Evolutionary conservation across 2,888 invertebrate species (phyloP).

Genomic region (Megaustenia siamemsis): DNA sequence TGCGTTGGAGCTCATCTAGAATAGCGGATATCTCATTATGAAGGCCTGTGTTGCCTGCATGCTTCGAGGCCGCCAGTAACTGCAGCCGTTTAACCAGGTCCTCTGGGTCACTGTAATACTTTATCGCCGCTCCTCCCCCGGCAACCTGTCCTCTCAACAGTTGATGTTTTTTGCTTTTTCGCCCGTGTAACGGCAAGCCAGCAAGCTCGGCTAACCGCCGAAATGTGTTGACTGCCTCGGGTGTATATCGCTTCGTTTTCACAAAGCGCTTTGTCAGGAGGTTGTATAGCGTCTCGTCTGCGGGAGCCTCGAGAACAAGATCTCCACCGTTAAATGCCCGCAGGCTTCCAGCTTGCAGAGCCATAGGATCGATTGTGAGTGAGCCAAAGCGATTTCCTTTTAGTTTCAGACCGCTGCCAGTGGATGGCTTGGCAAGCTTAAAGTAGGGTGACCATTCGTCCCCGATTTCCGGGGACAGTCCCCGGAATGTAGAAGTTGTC

Average conservation of each 20-base stretch:
- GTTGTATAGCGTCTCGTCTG: background rate
- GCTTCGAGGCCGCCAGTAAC: background rate
- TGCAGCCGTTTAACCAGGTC: background rate
- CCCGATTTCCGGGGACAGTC: too few relatives aligned
- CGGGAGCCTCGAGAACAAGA: background rate
- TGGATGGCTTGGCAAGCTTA: too few relatives aligned
- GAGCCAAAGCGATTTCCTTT: background rate
- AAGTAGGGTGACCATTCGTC: too few relatives aligned
- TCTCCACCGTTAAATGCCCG: background rate
- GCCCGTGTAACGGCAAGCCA: background rate
- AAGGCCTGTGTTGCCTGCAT: slow-evolving; percentile 10
- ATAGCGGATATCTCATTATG: background rate
- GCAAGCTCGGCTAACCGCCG: background rate
- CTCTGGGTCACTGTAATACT: background rate
- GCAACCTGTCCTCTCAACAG: too few relatives aligned
- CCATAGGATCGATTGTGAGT: background rate
- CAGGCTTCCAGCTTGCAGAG: background rate
- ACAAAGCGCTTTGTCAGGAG: slow-evolving; percentile 7
- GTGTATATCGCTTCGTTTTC: slow-evolving; percentile 9
- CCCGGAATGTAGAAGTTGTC: too few relatives aligned
- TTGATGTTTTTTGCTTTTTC: background rate
- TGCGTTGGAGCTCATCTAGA: background rate
- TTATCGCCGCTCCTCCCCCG: background rate
- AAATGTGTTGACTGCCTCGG: background rate
- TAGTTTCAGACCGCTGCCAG: background rate